Evolutionary conservation across 2,113 vertebrate species (phyloP).

Genomic region (Irena cyanogastra): DNA sequence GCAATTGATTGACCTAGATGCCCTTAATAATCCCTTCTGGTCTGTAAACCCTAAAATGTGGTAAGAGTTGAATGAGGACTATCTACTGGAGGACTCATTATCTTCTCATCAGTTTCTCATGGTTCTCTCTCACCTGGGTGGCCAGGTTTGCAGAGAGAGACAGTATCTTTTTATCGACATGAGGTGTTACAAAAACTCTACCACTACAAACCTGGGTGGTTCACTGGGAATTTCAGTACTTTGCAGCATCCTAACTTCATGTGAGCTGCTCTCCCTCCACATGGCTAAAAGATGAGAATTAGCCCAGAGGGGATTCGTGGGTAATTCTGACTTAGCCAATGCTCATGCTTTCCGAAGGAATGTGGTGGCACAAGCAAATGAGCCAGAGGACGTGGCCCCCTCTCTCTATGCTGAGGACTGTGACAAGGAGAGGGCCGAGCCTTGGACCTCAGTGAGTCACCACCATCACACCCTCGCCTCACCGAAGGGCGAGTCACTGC

Average conservation of each 20-base stretch:
- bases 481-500: fast-evolving
- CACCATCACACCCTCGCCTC: not conserved
- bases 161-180: conserved; percentile 42
- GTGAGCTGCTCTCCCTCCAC: not conserved
- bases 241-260: not conserved
- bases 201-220: conserved; percentile 31
- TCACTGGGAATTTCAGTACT: conserved; percentile 44
- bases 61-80: not conserved
- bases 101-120: conserved; percentile 48
- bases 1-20: not conserved
- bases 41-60: not conserved
- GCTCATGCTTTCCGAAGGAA: not conserved
- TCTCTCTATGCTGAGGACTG: not conserved
- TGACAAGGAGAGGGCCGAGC: not conserved
- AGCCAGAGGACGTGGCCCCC: not conserved
- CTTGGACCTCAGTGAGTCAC: not conserved
- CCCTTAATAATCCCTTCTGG: not conserved
- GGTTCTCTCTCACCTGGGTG: conserved; percentile 41
- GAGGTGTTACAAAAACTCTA: not conserved
- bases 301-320: not conserved
- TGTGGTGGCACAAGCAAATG: not conserved
- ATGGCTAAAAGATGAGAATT: not conserved
- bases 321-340: conserved; percentile 1
- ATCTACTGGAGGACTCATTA: not conserved
- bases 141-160: conserved; percentile 19